These are phyloP conservation scores for Drosophila seguyi DNA, from an alignment of 1,140 invertebrate genomes.

Conservation along the genomic window DNA sequence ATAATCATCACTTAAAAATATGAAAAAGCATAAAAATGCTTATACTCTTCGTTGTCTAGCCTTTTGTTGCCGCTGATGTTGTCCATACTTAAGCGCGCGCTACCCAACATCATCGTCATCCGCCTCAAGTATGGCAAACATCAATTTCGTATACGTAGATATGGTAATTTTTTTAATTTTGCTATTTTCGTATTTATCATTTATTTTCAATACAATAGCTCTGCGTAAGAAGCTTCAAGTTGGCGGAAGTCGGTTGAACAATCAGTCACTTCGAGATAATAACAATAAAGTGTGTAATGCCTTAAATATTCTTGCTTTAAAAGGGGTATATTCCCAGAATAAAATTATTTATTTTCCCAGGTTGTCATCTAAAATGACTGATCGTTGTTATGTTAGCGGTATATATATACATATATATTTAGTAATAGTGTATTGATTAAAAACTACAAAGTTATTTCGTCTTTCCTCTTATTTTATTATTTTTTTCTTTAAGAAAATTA, in stretches of 20 bases:
- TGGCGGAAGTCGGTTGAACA: conserved; percentile 52
- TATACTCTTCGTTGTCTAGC: conserved; percentile 29
- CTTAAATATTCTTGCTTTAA: conserved; percentile 30
- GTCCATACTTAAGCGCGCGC: conserved; percentile 70
- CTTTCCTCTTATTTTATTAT: too few relatives aligned
- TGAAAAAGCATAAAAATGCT: conserved; percentile 70
- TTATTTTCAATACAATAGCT: conserved; percentile 28
- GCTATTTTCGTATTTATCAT: conserved; percentile 31
- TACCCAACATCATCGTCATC: conserved; percentile 47
- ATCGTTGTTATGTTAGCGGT: too few relatives aligned
- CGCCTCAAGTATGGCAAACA: conserved; percentile 60
- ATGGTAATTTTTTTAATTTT: conserved; percentile 49
- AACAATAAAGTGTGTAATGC: conserved; percentile 38
- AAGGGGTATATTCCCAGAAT: background rate
- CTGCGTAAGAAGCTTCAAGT: conserved; percentile 22
- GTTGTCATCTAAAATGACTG: too few relatives aligned
- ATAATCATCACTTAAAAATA: conserved; percentile 78
- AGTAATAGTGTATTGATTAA: too few relatives aligned
- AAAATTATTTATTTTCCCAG: background rate
- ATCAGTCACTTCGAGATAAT: conserved; percentile 42
- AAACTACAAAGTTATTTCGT: too few relatives aligned
- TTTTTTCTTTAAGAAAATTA: too few relatives aligned
- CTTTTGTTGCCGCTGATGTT: conserved; percentile 44
- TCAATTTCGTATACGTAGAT: conserved; percentile 61
- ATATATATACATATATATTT: too few relatives aligned